Evolutionary conservation across 2,113 vertebrate species (phyloP).

Genomic region (Leucosticte australis): DNA sequence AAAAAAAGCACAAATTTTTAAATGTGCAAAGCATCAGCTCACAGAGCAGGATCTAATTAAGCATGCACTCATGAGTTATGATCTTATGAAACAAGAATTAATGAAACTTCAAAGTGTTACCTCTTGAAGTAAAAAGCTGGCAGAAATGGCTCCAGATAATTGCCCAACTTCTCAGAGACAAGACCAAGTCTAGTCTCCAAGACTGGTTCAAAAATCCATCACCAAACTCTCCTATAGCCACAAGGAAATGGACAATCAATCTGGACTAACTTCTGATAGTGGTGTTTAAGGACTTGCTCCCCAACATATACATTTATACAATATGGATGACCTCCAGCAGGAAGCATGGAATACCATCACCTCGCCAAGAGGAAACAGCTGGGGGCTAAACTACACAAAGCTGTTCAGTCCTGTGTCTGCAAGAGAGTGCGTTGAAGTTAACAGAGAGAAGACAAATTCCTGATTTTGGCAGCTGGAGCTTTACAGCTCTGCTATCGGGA

Average conservation of each 20-base stretch:
- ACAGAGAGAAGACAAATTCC: constrained; percentile 42
- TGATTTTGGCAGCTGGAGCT: constrained; percentile 10
- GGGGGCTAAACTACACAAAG: constrained; percentile 41
- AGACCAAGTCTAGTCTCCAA: background rate
- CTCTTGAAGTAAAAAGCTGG: constrained; percentile 44
- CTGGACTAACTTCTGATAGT: background rate
- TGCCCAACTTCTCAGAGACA: background rate
- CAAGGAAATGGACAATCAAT: background rate
- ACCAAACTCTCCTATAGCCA: background rate
- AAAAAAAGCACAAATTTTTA: background rate
- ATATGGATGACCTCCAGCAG: background rate
- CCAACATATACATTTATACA: background rate
- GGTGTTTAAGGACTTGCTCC: background rate
- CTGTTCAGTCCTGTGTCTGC: constrained; percentile 16
- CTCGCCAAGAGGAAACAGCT: constrained; percentile 43
- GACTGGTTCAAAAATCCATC: background rate
- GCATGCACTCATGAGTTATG: constrained; percentile 19
- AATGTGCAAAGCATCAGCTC: constrained; percentile 21
- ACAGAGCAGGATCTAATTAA: constrained; percentile 36
- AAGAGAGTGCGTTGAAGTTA: constrained; percentile 37
- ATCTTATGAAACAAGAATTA: constrained; percentile 51
- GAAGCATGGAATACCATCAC: constrained; percentile 16
- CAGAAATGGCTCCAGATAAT: background rate
- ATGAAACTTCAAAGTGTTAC: constrained; percentile 43
- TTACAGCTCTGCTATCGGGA: constrained; percentile 19